A percentile compares a stretch with the other conserved stretches of the same genome.
These are phyloP conservation scores for Stictonetta naevosa DNA, from an alignment of 2,113 vertebrate species.

Conservation along the genomic window DNA sequence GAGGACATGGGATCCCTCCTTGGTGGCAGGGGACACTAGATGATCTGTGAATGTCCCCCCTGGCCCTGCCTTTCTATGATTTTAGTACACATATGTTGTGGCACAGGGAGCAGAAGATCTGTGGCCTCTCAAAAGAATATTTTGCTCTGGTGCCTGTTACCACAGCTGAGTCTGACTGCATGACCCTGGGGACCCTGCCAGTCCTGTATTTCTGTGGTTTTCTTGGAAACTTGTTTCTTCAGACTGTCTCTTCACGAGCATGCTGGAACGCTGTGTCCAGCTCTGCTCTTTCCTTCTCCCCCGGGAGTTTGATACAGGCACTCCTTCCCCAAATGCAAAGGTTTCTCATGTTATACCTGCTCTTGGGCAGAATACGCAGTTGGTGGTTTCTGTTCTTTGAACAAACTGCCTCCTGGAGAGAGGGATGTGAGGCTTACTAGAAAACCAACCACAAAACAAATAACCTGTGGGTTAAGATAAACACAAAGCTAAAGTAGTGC, in stretches of 20 bases:
- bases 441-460: background rate
- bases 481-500: background rate
- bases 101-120: accelerated
- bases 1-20: accelerated
- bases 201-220: background rate
- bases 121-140: accelerated
- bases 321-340: background rate
- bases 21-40: accelerated
- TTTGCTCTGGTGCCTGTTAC: background rate
- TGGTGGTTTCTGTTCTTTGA: background rate
- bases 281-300: background rate
- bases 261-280: background rate
- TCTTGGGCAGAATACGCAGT: background rate
- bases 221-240: background rate
- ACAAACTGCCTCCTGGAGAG: background rate
- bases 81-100: accelerated
- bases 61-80: background rate
- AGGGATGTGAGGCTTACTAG: background rate
- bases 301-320: accelerated
- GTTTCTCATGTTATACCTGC: background rate
- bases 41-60: background rate
- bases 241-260: background rate
- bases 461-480: background rate
- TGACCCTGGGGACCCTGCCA: background rate
- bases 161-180: background rate